Evolutionary conservation across 2,113 vertebrate species (phyloP).

Genomic region (Caranx ignobilis): DNA sequence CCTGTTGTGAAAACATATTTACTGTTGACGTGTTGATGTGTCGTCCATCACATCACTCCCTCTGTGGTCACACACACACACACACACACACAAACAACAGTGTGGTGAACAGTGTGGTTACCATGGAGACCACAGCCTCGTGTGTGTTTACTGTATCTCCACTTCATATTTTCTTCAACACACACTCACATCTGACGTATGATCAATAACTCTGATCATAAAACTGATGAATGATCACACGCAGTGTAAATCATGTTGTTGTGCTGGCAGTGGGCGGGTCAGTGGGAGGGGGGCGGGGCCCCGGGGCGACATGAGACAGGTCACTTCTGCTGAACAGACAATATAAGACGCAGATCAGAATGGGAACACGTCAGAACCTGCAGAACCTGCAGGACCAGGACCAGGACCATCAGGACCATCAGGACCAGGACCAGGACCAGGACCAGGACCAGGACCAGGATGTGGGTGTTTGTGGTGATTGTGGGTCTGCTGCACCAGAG

Average conservation of each 20-base stretch:
- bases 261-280: background rate
- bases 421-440: background rate
- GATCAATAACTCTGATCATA: background rate
- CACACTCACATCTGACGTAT: background rate
- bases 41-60: no score
- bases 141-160: no score
- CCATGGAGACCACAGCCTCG: no score
- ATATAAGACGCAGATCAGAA: slow-evolving; percentile 29
- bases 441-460: background rate
- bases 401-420: background rate
- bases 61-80: no score
- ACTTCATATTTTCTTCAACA: background rate
- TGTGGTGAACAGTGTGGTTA: no score
- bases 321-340: slow-evolving; percentile 30
- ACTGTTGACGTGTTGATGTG: no score
- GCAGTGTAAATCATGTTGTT: slow-evolving; percentile 22
- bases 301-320: background rate
- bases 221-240: background rate
- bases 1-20: no score
- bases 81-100: no score
- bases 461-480: slow-evolving; percentile 44
- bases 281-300: slow-evolving; percentile 30
- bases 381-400: slow-evolving; percentile 6
- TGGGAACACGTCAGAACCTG: background rate
- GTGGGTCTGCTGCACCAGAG: slow-evolving; percentile 31